phyloP scores from a whole-genome alignment of 1,140 invertebrate genomes.

The Rhopalosiphum maidis region DNA sequence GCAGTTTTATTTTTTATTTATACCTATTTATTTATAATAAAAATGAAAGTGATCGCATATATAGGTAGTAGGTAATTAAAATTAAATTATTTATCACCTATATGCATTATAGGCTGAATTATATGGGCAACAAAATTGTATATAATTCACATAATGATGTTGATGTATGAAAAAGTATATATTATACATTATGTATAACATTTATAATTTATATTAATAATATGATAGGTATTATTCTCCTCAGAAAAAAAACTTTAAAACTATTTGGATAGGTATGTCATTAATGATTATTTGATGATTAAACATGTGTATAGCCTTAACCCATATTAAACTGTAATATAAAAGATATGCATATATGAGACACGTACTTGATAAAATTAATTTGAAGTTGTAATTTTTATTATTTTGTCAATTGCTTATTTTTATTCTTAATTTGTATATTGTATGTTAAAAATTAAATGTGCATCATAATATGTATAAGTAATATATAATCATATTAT shows the following conservation, averaged over 20 bases:
- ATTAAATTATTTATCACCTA: background rate
- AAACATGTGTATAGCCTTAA: background rate
- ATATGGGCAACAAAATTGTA: background rate
- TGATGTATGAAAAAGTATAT: background rate
- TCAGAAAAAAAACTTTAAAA: background rate
- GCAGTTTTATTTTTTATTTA: background rate
- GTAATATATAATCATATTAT: too few species aligned
- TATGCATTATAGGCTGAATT: background rate
- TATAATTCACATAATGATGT: background rate
- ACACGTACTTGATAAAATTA: background rate
- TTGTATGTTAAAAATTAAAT: background rate
- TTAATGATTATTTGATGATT: background rate
- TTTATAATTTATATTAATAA: slow-evolving; percentile 13
- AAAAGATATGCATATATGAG: background rate
- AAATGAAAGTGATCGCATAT: background rate
- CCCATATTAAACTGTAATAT: background rate
- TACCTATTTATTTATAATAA: background rate
- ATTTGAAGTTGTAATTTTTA: background rate
- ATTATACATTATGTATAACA: background rate
- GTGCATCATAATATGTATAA: background rate
- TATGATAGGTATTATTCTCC: background rate
- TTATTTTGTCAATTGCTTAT: background rate
- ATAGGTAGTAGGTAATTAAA: background rate
- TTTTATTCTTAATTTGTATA: background rate
- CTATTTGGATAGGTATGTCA: background rate